Evolutionary conservation across 2,113 vertebrate species (phyloP).

Genomic region (Oxygymnocypris stewartii): DNA sequence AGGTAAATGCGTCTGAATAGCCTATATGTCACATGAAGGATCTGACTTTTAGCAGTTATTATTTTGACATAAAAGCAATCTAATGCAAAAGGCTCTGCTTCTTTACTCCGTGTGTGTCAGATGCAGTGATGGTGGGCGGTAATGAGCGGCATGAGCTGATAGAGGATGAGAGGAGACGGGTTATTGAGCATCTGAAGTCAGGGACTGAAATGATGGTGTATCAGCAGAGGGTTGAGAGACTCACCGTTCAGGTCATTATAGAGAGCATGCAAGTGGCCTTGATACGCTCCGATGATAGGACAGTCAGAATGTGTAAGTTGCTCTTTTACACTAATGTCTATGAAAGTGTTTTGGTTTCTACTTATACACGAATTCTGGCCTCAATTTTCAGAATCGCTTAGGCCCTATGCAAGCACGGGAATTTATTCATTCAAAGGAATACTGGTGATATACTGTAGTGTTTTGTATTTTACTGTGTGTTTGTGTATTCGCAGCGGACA

Average conservation of each 20-base stretch:
- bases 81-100: neutral
- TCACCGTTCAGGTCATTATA: slow-evolving; percentile 94
- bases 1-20: neutral
- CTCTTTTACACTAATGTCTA: neutral
- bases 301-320: slow-evolving; percentile 91
- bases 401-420: neutral
- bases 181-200: slow-evolving; percentile 90
- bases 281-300: slow-evolving; percentile 94
- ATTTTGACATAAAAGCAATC: neutral
- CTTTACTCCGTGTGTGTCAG: slow-evolving; percentile 30
- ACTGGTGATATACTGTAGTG: neutral
- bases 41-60: neutral
- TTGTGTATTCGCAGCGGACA: slow-evolving; percentile 82
- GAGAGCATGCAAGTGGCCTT: slow-evolving; percentile 95
- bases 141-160: slow-evolving; percentile 73
- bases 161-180: slow-evolving; percentile 88
- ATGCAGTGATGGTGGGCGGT: slow-evolving; percentile 67
- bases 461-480: neutral
- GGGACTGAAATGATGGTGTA: slow-evolving; percentile 95
- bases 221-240: slow-evolving; percentile 86
- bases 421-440: neutral
- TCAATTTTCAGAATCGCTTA: neutral
- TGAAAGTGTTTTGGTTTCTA: neutral
- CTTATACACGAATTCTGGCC: neutral
- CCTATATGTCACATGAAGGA: too few relatives aligned